Evolutionary conservation across 2,113 vertebrate species (phyloP), one percentile per base, ranked within the genome.

Genomic region (Pollachius pollachius): DNA sequence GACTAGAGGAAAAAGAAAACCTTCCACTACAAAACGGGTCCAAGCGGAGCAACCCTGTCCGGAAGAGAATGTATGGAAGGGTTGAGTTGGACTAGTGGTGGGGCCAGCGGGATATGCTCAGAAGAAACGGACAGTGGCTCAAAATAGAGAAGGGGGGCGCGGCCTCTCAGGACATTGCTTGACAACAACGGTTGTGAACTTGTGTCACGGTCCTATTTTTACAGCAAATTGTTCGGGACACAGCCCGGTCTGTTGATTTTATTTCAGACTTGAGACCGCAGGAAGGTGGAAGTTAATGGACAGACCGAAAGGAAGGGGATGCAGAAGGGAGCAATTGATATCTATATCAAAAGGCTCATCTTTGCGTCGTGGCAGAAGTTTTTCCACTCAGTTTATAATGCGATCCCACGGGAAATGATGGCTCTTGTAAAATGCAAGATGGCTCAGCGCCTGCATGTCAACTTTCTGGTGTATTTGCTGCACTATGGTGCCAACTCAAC

Each of bases 111-210:
- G 17, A 71, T 64, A 25, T 72, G 59, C 17, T 68, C n/a, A 37
- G 70, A 62, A 75, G 67, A 54, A 21, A 56, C 52, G 1, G 25
- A 67, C 67, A 9, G 66, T 65, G 60, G 68, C 73, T 79, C 41
- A 68, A 67, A 77, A 81, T 80, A 78, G 74, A 56, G 7, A 60
- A 23, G 59, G 6, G 27, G 65, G 34, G 60, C 17, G 65, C 59
- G 54, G 62, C 68, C 37, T 58, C 37, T 58, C 34, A 57, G 30
- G 70, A 65, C 34, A 63, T 69, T 76, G 84, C 85, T 81, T 54
- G 60, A 87, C 81, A 82, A 86, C 84, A 83, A 52, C 67, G 1
- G n/a, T 23, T 61, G 64, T 74, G 64, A 82, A 83, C 63, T 64
- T 16, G 69, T 62, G 64, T 73, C 71, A 30, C 69, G 0, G 67